Conservation (phyloP, 2,113 vertebrate species). For the Corythoichthys intestinalis region DNA sequence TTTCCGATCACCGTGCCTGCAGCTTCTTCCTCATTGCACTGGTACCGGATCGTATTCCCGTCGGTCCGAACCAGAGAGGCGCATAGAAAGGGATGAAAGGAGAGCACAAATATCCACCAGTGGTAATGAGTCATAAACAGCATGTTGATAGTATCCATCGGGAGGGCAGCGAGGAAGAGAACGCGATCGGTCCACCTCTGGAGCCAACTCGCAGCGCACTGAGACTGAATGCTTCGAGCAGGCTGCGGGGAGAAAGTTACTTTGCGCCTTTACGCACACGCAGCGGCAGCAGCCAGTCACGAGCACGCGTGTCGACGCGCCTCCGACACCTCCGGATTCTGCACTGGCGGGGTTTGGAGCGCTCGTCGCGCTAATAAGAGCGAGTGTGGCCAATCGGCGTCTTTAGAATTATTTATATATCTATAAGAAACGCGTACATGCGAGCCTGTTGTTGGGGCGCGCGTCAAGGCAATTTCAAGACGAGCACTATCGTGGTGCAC, state of each 20-base stretch:
- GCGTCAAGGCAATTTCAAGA: not conserved
- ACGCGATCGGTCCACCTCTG: constrained; percentile 8
- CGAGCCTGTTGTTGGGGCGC: constrained; percentile 38
- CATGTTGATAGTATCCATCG: constrained; percentile 43
- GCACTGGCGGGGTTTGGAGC: constrained; percentile 79
- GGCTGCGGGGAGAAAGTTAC: constrained; percentile 62
- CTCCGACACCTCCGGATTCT: constrained; percentile 64
- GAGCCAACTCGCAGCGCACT: constrained; percentile 30
- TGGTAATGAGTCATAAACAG: constrained; percentile 61
- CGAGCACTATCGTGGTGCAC: not conserved
- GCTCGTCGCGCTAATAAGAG: constrained; percentile 84
- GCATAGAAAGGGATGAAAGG: constrained; percentile 50
- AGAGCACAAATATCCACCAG: constrained; percentile 62
- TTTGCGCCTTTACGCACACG: constrained; percentile 54
- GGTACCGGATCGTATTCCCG: constrained; percentile 86
- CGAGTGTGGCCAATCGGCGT: constrained; percentile 68
- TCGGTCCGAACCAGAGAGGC: constrained; percentile 56
- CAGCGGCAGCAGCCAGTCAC: constrained; percentile 55
- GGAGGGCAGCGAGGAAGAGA: constrained; percentile 26
- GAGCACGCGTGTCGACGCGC: constrained; percentile 57
- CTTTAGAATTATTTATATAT: constrained; percentile 57
- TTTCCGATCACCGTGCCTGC: constrained; percentile 91
- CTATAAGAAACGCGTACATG: not conserved
- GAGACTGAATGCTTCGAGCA: constrained; percentile 15
- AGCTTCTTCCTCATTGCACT: constrained; percentile 85